Conservation (phyloP, 2,113 vertebrate genomes). For the Haemorhous mexicanus region DNA sequence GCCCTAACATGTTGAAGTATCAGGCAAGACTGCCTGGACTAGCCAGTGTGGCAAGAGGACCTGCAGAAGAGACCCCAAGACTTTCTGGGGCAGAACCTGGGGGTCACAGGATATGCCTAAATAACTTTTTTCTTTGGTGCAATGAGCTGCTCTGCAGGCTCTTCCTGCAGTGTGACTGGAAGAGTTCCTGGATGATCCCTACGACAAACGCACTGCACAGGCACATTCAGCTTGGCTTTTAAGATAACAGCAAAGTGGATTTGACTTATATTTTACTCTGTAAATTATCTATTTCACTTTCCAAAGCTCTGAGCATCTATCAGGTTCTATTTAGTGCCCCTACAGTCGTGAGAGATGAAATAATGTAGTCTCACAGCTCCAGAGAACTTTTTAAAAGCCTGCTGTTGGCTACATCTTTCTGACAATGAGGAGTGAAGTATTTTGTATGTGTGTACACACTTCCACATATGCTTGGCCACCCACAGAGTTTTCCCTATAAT, state of each 20-base stretch:
- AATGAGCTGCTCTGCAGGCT: fast-evolving
- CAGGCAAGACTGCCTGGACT: not conserved
- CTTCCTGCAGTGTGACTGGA: not conserved
- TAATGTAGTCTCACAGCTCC: not conserved
- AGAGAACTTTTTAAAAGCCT: not conserved
- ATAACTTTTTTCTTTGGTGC: not conserved
- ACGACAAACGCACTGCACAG: fast-evolving
- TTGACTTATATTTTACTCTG: not conserved
- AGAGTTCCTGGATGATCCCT: not conserved
- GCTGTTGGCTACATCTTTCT: not conserved
- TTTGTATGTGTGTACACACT: not conserved
- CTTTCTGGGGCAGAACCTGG: not conserved
- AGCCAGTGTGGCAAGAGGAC: not conserved
- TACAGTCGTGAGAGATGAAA: not conserved
- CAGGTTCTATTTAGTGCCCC: not conserved
- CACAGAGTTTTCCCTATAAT: not conserved
- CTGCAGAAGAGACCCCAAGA: not conserved
- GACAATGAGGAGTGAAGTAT: not conserved
- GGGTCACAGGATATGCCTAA: not conserved
- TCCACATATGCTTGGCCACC: not conserved
- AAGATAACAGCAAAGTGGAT: not conserved
- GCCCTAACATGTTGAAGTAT: no score
- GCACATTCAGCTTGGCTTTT: not conserved
- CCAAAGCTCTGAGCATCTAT: not conserved
- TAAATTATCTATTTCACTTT: not conserved